phyloP scores from a whole-genome alignment of 1,140 invertebrate genomes.

The Neuroterus valhalla region DNA sequence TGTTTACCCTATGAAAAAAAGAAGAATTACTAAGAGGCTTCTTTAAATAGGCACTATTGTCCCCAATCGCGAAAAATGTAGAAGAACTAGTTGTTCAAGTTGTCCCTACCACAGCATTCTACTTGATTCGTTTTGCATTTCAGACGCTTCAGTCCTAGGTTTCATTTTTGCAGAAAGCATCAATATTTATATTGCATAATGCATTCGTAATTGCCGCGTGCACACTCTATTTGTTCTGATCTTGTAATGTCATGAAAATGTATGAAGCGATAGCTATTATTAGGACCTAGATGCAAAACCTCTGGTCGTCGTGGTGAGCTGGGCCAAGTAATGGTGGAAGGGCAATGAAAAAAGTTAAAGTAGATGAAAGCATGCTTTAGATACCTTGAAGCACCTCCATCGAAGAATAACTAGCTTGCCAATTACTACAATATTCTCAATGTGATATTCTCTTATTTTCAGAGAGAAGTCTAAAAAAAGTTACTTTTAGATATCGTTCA shows the following conservation, averaged over 20 bases:
- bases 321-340: conserved; percentile 65
- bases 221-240: conserved; percentile 75
- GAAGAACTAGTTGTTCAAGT: conserved; percentile 13
- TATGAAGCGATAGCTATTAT: conserved; percentile 74
- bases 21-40: no score
- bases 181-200: conserved; percentile 76
- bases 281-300: conserved; percentile 70
- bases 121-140: conserved; percentile 68
- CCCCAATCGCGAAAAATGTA: no score
- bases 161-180: conserved; percentile 74
- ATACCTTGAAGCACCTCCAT: conserved; percentile 35
- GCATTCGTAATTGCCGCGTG: conserved; percentile 73
- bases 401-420: conserved; percentile 31
- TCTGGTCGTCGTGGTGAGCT: conserved; percentile 50
- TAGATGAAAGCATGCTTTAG: not conserved
- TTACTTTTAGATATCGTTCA: no score
- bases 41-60: no score
- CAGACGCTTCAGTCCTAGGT: conserved; percentile 57
- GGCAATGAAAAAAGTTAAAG: conserved; percentile 53
- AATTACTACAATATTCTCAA: conserved; percentile 23
- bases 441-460: conserved; percentile 46
- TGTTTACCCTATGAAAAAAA: no score
- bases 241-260: conserved; percentile 76
- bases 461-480: conserved; percentile 7
- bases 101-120: conserved; percentile 44